Percentiles rank a stretch among this genome's conserved stretches.
Conservation (phyloP, 1,140 invertebrate species). For the Trichonephila clavata region DNA sequence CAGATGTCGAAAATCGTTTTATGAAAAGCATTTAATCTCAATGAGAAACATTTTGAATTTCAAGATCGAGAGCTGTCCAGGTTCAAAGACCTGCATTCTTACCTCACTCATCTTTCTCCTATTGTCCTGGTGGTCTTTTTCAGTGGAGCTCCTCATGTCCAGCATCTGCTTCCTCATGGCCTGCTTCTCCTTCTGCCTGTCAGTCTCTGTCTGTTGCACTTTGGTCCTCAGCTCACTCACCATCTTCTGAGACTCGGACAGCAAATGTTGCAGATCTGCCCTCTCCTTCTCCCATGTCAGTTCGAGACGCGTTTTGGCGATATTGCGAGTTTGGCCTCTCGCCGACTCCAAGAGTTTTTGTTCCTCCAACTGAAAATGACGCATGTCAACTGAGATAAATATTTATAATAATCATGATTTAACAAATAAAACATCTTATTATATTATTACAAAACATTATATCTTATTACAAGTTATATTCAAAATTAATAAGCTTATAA, state of each 20-base stretch:
- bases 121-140: constrained; percentile 94
- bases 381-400: too few species aligned
- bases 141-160: constrained; percentile 90
- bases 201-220: constrained; percentile 87
- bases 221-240: constrained; percentile 88
- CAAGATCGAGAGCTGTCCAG: too few species aligned
- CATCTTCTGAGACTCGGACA: constrained; percentile 94
- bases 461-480: too few species aligned
- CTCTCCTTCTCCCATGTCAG: constrained; percentile 97
- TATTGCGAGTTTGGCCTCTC: constrained; percentile 87
- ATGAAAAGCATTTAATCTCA: too few species aligned
- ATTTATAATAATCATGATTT: too few species aligned
- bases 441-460: too few species aligned
- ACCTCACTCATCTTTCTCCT: constrained; percentile 89
- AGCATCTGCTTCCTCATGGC: constrained; percentile 92
- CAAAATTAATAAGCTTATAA: too few species aligned
- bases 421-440: too few species aligned
- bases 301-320: constrained; percentile 93
- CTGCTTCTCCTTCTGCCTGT: constrained; percentile 92
- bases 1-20: too few species aligned
- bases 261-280: constrained; percentile 92
- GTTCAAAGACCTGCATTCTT: not conserved
- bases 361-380: constrained; percentile 80
- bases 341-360: constrained; percentile 80
- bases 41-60: too few species aligned